Base-by-base conservation (phyloP, 1,140 invertebrate species). In the Pissodes strobi region DNA sequence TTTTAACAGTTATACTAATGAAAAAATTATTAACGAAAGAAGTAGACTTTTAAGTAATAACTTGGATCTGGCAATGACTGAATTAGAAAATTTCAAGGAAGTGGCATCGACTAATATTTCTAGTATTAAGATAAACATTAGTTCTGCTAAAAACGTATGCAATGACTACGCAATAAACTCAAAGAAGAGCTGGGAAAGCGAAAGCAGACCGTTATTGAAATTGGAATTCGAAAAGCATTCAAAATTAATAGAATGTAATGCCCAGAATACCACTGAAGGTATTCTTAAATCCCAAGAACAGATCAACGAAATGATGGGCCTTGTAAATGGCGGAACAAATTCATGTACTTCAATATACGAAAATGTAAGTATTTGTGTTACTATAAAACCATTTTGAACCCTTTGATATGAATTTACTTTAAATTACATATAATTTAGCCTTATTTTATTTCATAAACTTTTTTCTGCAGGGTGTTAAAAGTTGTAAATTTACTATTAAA, bases 1-100 rank as follows among this genome's bases (percentile, higher is more conserved):
- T 39, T 51, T 17, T 23, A 68, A 53, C 34, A 68, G 64, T 22
- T 38, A 39, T 25, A 25, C 56, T 0, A 68, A 68, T 37, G 56
- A 64, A 38, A 48, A 55, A 30, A 53, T 63, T 13, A 22, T 63
- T 13, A 53, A 63, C 19, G 60, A 63, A 23, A 57, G 19, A 57
- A 43, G 38, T 27, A 21, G 4, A 5, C 4, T 4, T 8, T 18
- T 52, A 12, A 18, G 27, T 37, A 6, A 52, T 9, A 52, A 34
- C 15, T 2, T 52, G 6, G 12, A 5, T 21, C 6, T 8, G 18
- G 13, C 25, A 19, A 12, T 37, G 12, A 18, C 17, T 18, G 15
- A 52, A 15, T 13, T 34, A 34, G 49, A 37, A 37, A 27, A 17
- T 37, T 52, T 18, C 1, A 52, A 27, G 19, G 37, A 37, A 10